Base-by-base conservation (phyloP, 1,140 invertebrate genomes). In the Meloidogyne floridensis region DNA sequence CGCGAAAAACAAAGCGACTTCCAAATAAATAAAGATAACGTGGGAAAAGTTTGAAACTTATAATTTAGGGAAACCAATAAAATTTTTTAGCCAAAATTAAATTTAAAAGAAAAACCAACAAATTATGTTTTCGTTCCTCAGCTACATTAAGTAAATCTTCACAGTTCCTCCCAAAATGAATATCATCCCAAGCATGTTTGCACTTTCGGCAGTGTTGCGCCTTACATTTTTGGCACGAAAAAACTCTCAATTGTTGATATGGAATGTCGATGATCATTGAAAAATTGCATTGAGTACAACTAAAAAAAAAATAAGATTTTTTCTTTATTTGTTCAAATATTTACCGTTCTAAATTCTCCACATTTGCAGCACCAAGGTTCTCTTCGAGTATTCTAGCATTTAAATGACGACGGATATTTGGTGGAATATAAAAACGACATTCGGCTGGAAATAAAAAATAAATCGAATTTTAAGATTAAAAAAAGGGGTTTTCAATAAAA, bases 381-480 rank as follows among this genome's bases (percentile, higher is more conserved):
- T 84, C 83, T 65, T 84, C 83, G 15, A 80, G 15, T 70, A 84
- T 81, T 70, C 83, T 59, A 54, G 84, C 83, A 75, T 84, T 81
- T 42, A 84, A 53, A 42, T 79, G 70, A 1, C 69, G 42, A 13
- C 78, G 79, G 42, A 85, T 47, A 53, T 74, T 56, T 47, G 65
- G 77, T n/a, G 84, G 84, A 77, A 84, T 75, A 11, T 84, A 43
- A 42, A 56, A 51, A 42, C 83, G 84, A 54, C 76, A 54, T 20
- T 86, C 80, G 70, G 83, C 83, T 84, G 51, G 72, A 86, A 75
- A 43, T 18, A 5, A 42, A 18, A 43, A 53, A 6, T 10, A 42
- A 47, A 47, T 47, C 3, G 4, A 6, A 6, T 47, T 47, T 47
- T 47, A 47, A 47, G 47, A 8, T 47, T 47, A 47, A 47, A 47